Base-by-base conservation (phyloP, 2,888 invertebrate species). In the Drosophila mercatorum region DNA sequence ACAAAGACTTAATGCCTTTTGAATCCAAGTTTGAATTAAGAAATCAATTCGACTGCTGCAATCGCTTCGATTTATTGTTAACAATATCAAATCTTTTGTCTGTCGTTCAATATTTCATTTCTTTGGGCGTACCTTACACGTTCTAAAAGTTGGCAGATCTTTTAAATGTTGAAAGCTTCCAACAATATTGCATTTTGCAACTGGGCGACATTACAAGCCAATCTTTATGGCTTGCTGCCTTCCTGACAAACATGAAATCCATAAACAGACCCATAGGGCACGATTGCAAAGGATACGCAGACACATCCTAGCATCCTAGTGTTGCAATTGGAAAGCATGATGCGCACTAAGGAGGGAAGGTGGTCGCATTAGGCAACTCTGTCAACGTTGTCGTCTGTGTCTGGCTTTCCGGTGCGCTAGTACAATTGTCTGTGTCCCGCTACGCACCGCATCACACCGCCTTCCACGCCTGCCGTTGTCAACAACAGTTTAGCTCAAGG, bases 401-500 rank as follows among this genome's bases (percentile, higher is more conserved):
- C 87, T 84, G 81, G 75, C 79, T 85, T 85, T 89, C 87, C 84
- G 89, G 84, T 68, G 69, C 72, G 61, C 65, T 73, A 70, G 68
- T 73, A 62, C 71, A 60, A 85, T 83, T 88, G 86, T 88, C 88
- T 81, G 76, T 51, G 52, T 17, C 56, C 47, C 34, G 49, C n/a
- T 49, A 34, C 28, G 63, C 63, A 47, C 68, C 47, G 56, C 59
- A 56, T 55, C 55, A n/a, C 31, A 47, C 49, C 43, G 55, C 46
- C 66, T 46, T 57, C 68, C 64, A 72, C 58, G 68, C 71, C 55
- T 75, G 70, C 67, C 71, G 78, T 82, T 89, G 89, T 89, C 88
- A 89, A 84, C 88, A 89, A 77, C 85, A 87, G 85, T 82, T 89
- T 80, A 89, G 89, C 85, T 75, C 85, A 86, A 86, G 85, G 85